phyloP scores from a whole-genome alignment of 1,140 invertebrate genomes.

The Tetragnatha versicolor region DNA sequence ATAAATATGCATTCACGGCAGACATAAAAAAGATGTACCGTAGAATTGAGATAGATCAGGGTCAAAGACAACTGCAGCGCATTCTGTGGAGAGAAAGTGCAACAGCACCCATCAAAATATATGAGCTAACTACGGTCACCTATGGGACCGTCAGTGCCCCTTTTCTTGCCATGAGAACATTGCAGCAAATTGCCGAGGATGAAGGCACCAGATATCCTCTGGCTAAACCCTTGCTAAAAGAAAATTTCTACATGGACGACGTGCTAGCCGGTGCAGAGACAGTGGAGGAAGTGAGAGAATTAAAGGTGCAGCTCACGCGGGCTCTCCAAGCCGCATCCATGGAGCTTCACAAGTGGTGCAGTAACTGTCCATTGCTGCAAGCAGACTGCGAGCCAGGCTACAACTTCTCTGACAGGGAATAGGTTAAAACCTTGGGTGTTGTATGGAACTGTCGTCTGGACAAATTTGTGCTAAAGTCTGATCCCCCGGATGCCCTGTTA shows the following conservation, averaged over 20 bases:
- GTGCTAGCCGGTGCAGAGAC: slow-evolving; percentile 56
- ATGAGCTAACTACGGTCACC: slow-evolving; percentile 60
- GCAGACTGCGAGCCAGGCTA: no score
- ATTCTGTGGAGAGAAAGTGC: slow-evolving; percentile 63
- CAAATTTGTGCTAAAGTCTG: no score
- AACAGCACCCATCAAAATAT: slow-evolving; percentile 59
- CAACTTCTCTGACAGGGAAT: no score
- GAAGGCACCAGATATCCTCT: slow-evolving; percentile 56
- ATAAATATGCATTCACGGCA: slow-evolving; percentile 59
- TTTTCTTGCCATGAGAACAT: slow-evolving; percentile 59
- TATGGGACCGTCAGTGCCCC: slow-evolving; percentile 61
- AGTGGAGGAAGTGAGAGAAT: slow-evolving; percentile 50
- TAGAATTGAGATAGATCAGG: neutral
- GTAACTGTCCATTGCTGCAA: no score
- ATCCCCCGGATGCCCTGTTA: no score
- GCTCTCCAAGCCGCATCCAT: slow-evolving; percentile 58
- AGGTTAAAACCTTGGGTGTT: no score
- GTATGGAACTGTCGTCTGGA: no score
- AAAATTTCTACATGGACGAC: slow-evolving; percentile 61
- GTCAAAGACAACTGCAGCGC: slow-evolving; percentile 59
- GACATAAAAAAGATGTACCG: slow-evolving; percentile 62
- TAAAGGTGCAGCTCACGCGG: slow-evolving; percentile 55
- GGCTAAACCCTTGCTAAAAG: slow-evolving; percentile 33
- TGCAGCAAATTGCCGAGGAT: slow-evolving; percentile 60
- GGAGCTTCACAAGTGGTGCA: slow-evolving; percentile 62